Base-by-base conservation (phyloP, 2,888 invertebrate genomes). In the Diaperis boleti region DNA sequence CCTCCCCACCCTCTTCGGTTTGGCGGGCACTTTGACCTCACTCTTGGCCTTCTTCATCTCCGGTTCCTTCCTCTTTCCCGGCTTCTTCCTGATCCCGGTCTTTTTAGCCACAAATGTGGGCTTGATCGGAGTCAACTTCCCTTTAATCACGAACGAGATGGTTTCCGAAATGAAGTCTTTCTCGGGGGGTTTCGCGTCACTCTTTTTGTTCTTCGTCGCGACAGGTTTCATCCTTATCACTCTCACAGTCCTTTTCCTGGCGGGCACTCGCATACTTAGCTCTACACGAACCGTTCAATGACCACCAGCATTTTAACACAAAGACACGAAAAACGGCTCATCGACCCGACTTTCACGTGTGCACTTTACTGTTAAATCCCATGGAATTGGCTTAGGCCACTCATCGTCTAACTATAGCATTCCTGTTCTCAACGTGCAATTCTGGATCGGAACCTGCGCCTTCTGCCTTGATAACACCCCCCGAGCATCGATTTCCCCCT, bases 91-190 rank as follows among this genome's bases (percentile, higher is more conserved):
- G 17, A 70, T 62, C 11, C 62, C 70, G 0, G 64, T 56, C 54
- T 72, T 75, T 15, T 56, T 70, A 35, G 72, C 63, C 57, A 73
- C 49, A 59, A 49, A 65, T 45, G 62, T 72, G 20, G 77, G 71
- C 65, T 78, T 76, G 10, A 78, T 74, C 1, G 78, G 78, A 1
- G 78, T 77, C 17, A 79, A 62, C 69, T 81, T 78, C 22, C 79
- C 80, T 66, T 79, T 78, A 18, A 80, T 79, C n/a, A 80, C 80
- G 63, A 79, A 80, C 2, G 80, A 78, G 60, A 81, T 80, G 2
- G 81, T 80, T 68, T 80, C 81, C 3, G 79, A 76, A 39, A 80
- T 74, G 5, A 77, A 76, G 64, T 79, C 79, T 59, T 77, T 74
- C 55, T 73, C 62, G 14, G n/a, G n/a, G n/a, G 74, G 8, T 35